Evolutionary conservation across 2,113 vertebrate species (phyloP).

Genomic region (Pachycephala philippinensis): DNA sequence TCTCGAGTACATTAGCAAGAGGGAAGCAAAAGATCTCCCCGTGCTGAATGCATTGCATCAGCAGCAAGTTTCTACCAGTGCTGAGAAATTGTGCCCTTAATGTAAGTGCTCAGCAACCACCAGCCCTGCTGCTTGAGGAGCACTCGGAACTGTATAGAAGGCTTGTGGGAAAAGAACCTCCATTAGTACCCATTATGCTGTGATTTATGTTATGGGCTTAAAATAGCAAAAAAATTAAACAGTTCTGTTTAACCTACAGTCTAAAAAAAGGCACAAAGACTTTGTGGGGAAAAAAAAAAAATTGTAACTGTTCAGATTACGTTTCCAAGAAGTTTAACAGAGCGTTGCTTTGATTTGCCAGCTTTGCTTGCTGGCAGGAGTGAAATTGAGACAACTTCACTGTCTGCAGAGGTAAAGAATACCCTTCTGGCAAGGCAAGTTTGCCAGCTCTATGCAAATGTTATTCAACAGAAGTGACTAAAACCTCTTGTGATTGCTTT

Average conservation of each 20-base stretch:
- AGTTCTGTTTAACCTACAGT: constrained; percentile 21
- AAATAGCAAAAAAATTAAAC: constrained; percentile 38
- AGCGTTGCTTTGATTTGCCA: not conserved
- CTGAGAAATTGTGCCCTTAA: constrained; percentile 53
- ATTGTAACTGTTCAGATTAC: constrained; percentile 4
- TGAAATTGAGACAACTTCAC: constrained; percentile 30
- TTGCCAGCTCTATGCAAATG: constrained; percentile 37
- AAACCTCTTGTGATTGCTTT: constrained; percentile 45
- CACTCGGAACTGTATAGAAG: constrained; percentile 20
- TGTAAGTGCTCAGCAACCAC: constrained; percentile 43
- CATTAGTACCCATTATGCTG: constrained; percentile 23
- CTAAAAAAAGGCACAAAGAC: constrained; percentile 73
- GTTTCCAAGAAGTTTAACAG: constrained; percentile 24
- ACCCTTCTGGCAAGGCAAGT: constrained; percentile 6
- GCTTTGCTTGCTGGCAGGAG: constrained; percentile 28
- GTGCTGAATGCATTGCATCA: not conserved
- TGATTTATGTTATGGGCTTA: constrained; percentile 18
- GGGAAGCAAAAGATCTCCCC: not conserved
- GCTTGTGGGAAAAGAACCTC: not conserved
- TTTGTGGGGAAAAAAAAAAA: not conserved
- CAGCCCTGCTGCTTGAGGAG: constrained; percentile 13
- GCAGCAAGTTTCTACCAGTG: constrained; percentile 26
- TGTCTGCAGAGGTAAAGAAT: constrained; percentile 40
- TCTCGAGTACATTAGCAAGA: not conserved
- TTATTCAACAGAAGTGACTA: constrained; percentile 32